Base-by-base conservation (phyloP, 2,113 vertebrate genomes). In the Equus przewalskii region DNA sequence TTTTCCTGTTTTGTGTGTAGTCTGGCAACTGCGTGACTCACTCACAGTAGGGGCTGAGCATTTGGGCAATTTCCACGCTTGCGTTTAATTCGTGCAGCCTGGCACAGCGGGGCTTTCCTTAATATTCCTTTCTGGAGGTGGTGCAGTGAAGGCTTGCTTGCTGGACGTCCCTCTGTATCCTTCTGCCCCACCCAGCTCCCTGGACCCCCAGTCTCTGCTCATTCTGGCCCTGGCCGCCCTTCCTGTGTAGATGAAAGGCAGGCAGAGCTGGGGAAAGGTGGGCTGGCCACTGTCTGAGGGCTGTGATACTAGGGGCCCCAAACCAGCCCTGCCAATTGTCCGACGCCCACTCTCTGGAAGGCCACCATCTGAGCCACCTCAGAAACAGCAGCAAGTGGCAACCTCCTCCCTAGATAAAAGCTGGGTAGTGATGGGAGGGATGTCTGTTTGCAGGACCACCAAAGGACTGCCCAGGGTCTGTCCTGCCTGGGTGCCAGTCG, bases 1-100 rank as follows among this genome's bases (percentile, higher is more conserved):
- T 72, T 82, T 83, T 94, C 89, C 86, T 78, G 24, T 89, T 81
- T 86, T 62, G 58, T 78, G 54, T 85, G 51, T 51, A 18, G 44
- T 80, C n/a, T 5, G 33, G 60, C 60, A 64, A 44, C 33, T 8
- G 12, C 30, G 13, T 75, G 88, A 60, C 46, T 87, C 54, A 49
- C 7, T 33, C 33, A 6, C 28, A 13, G 51, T 2, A 22, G 36
- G 41, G 21, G 18, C 60, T 64, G 60, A 78, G 62, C 14, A 16
- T 79, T 64, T 22, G 26, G 78, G 65, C 44, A 13, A 21, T 64
- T 84, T 89, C 91, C 88, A 70, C 0, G 5, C 19, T 54, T 16
- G 21, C 33, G 26, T 69, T 33, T 33, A 26, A 65, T 44, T 12
- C 16, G 14, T 28, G 24, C n/a, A 86, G 89, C 10, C 60, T 36